phyloP scores from a whole-genome alignment of 2,888 invertebrate genomes.

The Hyposoter dolosus region DNA sequence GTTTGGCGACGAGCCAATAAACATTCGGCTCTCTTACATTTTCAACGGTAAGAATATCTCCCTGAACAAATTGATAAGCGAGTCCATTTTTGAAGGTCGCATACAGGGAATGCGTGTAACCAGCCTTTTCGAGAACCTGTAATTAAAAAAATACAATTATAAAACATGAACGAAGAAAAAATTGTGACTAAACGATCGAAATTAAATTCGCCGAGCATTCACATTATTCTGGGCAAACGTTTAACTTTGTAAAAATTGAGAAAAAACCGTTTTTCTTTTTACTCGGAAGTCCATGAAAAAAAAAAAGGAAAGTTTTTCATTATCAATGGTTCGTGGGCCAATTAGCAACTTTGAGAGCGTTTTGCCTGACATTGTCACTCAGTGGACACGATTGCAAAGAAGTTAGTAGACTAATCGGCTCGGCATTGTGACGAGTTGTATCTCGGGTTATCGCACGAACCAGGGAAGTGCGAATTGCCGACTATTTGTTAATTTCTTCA shows the following conservation, averaged over 20 bases:
- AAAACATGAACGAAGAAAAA: background rate
- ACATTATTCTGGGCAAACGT: background rate
- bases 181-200: background rate
- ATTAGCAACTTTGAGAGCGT: background rate
- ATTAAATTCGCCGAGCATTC: background rate
- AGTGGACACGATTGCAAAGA: background rate
- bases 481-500: background rate
- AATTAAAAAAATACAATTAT: constrained; percentile 23
- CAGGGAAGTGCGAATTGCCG: background rate
- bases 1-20: constrained; percentile 91
- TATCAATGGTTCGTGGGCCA: too few relatives aligned
- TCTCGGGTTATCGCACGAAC: background rate
- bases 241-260: background rate
- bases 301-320: background rate
- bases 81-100: constrained; percentile 97
- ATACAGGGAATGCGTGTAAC: constrained; percentile 94
- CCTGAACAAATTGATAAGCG: constrained; percentile 95
- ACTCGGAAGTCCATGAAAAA: background rate
- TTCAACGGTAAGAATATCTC: constrained; percentile 90
- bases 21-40: constrained; percentile 89
- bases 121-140: constrained; percentile 89
- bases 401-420: background rate
- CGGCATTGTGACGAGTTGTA: background rate
- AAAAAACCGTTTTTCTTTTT: background rate
- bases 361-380: background rate